Base-by-base conservation (phyloP, 1,140 invertebrate species). In the Magallana ariakensis region DNA sequence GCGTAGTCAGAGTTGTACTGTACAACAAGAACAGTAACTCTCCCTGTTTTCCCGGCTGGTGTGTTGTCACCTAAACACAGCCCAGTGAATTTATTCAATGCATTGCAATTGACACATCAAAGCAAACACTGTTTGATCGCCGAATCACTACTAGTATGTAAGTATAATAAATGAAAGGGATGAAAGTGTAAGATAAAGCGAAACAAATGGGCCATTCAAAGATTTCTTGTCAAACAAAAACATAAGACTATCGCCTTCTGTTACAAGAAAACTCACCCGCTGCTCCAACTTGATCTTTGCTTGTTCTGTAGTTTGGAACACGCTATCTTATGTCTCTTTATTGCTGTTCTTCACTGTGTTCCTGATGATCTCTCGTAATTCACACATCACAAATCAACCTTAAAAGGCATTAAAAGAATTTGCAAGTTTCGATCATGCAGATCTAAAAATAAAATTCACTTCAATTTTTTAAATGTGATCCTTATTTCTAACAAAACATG, bases 91-190 rank as follows among this genome's bases (percentile, higher is more conserved):
- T 46, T 46, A 46, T 46, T 46, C 33, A 62, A 62, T n/a, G 16
- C 16, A 62, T 7, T 62, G 58, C 58, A n/a, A 62, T 19, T n/a
- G 66, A 75, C 66, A 75, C 22, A 26, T 75, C 66, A 75, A 75
- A 75, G 62, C 33, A 26, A 75, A 26, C 22, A 75, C 22, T 26
- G 9, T 75, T 19, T 75, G 66, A 75, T 75, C 22, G 15, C 33
- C 62, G 11, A 70, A 26, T 70, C 16, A 70, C 19, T 22, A 75
- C 22, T 26, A 26, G 22, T 13, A 19, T 16, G 33, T 26, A 15
- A 75, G 26, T 70, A 70, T 33, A 26, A 4, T 10, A 33, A 26
- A 26, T 26, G 33, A 75, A 11, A 33, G 7, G 10, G 22, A 26
- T 75, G 66, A 26, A 11, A 11, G 33, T 75, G 19, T 33, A 75